Evolutionary conservation across 1,140 invertebrate genomes (phyloP), one percentile per base, ranked within the genome.

Genomic region (Drosophila auraria): DNA sequence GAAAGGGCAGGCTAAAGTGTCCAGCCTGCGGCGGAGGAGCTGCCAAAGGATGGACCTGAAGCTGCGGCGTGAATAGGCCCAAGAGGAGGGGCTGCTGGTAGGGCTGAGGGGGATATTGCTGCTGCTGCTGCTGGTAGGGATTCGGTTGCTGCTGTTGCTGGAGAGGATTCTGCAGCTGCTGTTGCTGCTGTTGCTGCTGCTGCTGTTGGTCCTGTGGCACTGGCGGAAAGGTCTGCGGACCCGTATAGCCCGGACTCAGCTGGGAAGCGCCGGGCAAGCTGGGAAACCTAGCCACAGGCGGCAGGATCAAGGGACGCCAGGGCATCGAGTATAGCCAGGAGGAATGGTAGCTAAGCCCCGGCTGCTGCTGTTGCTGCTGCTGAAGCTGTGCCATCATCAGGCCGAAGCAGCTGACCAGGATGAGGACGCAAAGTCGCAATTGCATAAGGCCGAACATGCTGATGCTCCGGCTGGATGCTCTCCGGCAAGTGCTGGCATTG

Each of bases 211-310:
- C 63, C 62, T 78, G 56, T 20, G 23, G 11, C 7, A 6, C 36
- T 12, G 15, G 14, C 3, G 75, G 74, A 62, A 78, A 78, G 8
- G 75, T 78, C 44, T 78, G 75, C 0, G 75, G 75, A n/a, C 74
- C 75, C 25, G 50, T 78, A 27, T 78, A 78, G 0, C 75, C 74
- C 5, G 74, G 74, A 78, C 75, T 78, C 8, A 78, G 38, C n/a
- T 78, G 75, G 3, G 64, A 25, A 6, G 56, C 3, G 0, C 54
- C 40, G 14, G 42, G 8, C 27, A 54, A 15, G 27, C n/a, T 17
- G 62, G 51, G 20, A 5, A 57, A n/a, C 20, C 36, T 40, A 5
- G 20, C 49, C 7, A 30, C 14, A 15, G 70, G 44, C 36, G 74
- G 54, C 74, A 78, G 47, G 15, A 78, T 27, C 23, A 78, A 12